Base-by-base conservation (phyloP, 1,140 invertebrate species). In the Bradynema listronoti region DNA sequence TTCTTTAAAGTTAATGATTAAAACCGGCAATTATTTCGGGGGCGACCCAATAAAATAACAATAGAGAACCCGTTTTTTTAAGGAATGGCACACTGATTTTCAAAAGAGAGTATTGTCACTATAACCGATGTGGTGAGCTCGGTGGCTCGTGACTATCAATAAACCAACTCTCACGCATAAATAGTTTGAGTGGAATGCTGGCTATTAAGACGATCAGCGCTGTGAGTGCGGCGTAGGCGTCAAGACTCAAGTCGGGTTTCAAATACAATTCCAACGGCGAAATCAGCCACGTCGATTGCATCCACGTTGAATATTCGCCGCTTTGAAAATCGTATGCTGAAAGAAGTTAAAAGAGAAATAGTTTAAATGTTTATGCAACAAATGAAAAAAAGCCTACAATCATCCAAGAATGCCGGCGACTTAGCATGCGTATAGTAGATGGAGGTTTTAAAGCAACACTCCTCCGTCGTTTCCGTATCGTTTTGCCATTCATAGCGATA, bases 401-500 rank as follows among this genome's bases (percentile, higher is more conserved):
- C 7, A 7, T 30, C 25, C 22, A 42, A 36, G 52, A 66, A 66
- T 29, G 64, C 64, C 14, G 64, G 64, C 16, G 64, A 66, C 24
- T 43, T 63, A 24, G 60, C 64, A 9, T 5, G 11, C 11, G 63
- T 63, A 19, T 14, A 14, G 29, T 65, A 69, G n/a, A 69, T 53
- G 43, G 43, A 41, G 5, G 56, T 50, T 22, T 36, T n/a, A 42
- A 61, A 66, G 45, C 64, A 66, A 4, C 25, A 32, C 5, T 14
- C 47, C 27, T 53, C 61, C n/a, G 51, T 52, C 4, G 36, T 52
- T 22, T 24, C 3, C 30, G 47, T 34, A 43, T 66, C 56, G 33
- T 61, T 63, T 45, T 63, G 56, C 61, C 61, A 63, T 19, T 64
- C 16, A 65, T 54, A 66, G 19, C 11, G 51, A 34, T 51, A 58